A percentile compares a stretch with the other conserved stretches of the same genome.
Conservation (phyloP, 2,888 invertebrate species). For the Troglohyphantes excavatus region DNA sequence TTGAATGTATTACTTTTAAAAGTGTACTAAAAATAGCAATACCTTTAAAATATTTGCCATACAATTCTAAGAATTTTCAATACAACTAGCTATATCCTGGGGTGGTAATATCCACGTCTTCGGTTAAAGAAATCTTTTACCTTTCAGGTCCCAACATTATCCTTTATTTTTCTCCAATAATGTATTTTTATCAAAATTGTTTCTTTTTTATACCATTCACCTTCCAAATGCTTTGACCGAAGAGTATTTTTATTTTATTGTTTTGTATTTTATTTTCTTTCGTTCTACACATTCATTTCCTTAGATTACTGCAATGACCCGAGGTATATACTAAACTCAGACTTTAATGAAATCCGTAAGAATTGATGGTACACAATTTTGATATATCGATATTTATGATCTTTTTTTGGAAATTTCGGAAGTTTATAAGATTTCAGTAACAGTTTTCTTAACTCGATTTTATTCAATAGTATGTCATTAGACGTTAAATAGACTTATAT, state of each 20-base stretch:
- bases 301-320: background rate
- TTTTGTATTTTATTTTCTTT: background rate
- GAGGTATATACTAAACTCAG: background rate
- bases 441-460: no score
- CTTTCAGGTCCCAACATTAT: background rate
- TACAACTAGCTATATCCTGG: background rate
- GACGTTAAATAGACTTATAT: no score
- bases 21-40: no score
- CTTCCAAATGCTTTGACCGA: background rate
- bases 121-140: background rate
- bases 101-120: background rate
- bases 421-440: no score
- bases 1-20: no score
- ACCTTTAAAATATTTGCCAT: no score
- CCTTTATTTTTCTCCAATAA: slow-evolving; percentile 4
- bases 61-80: background rate
- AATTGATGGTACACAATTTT: no score
- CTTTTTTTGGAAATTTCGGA: no score
- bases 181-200: background rate
- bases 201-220: background rate
- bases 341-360: no score
- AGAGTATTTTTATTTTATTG: background rate
- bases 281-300: background rate
- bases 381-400: no score
- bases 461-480: no score